A percentile compares a stretch with the other conserved stretches of the same genome.
These are phyloP conservation scores for Nanorana parkeri DNA, from an alignment of 2,113 vertebrate species.

Conservation along the genomic window DNA sequence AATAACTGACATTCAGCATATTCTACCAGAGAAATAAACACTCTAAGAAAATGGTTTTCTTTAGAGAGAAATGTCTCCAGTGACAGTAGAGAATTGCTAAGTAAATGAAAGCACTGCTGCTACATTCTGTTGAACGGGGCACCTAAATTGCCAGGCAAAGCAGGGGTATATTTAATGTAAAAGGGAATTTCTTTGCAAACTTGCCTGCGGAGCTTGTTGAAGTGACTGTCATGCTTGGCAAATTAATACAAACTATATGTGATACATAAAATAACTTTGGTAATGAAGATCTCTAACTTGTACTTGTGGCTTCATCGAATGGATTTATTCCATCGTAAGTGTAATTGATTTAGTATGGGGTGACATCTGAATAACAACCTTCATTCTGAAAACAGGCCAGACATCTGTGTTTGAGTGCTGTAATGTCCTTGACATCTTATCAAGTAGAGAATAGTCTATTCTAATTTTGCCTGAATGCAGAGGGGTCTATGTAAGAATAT, in stretches of 20 bases:
- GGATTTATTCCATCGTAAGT: background rate
- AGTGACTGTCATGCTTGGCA: constrained; percentile 55
- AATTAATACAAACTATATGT: constrained; percentile 56
- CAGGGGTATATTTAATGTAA: constrained; percentile 55
- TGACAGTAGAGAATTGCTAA: constrained; percentile 68
- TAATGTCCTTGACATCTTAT: constrained; percentile 52
- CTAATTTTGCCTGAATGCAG: constrained; percentile 47
- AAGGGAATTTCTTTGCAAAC: constrained; percentile 45
- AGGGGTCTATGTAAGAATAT: constrained; percentile 20
- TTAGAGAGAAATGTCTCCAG: constrained; percentile 60
- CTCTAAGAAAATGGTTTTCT: constrained; percentile 64
- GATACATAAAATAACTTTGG: background rate
- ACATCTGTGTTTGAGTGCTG: constrained; percentile 21
- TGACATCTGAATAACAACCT: constrained; percentile 46
- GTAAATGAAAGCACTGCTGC: constrained; percentile 63
- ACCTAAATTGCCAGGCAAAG: constrained; percentile 63
- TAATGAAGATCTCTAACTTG: background rate
- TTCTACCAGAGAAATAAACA: constrained; percentile 66
- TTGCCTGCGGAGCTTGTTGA: constrained; percentile 42
- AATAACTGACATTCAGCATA: constrained; percentile 66
- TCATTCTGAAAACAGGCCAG: constrained; percentile 9
- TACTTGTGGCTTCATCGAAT: constrained; percentile 3
- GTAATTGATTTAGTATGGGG: constrained; percentile 31
- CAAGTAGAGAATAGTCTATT: constrained; percentile 53
- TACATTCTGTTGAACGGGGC: constrained; percentile 64